phyloP scores from a whole-genome alignment of 2,113 vertebrate species.

The Kryptolebias marmoratus region DNA sequence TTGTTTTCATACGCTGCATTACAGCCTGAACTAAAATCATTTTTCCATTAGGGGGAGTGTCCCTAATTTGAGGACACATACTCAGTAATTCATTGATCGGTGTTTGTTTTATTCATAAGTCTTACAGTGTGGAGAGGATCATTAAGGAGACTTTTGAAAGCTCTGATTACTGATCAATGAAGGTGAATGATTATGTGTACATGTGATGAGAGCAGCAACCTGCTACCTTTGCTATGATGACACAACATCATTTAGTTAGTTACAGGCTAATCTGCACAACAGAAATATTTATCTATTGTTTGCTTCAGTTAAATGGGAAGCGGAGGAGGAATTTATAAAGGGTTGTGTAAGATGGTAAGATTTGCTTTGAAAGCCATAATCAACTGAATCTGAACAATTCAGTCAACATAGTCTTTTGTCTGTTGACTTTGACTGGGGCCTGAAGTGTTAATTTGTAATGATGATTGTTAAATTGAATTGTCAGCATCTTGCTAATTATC shows the following conservation, averaged over 20 bases:
- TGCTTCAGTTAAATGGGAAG: background rate
- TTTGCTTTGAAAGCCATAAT: background rate
- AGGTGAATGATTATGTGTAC: conserved; percentile 67
- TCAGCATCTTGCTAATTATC: conserved; percentile 54
- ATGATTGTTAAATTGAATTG: conserved; percentile 33
- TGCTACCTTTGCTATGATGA: conserved; percentile 32
- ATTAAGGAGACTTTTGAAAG: conserved; percentile 65
- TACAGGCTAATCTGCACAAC: background rate
- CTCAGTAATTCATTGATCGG: conserved; percentile 76
- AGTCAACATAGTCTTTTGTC: background rate
- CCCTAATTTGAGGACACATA: conserved; percentile 67
- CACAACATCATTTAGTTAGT: conserved; percentile 23
- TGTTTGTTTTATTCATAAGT: conserved; percentile 77
- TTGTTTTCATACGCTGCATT: conserved; percentile 51
- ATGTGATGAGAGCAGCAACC: conserved; percentile 56
- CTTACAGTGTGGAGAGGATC: conserved; percentile 56
- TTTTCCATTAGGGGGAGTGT: conserved; percentile 66
- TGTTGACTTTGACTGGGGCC: background rate
- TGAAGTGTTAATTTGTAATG: conserved; percentile 25
- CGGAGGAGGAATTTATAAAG: background rate
- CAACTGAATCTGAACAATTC: background rate
- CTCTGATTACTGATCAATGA: conserved; percentile 59
- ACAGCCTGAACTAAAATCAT: conserved; percentile 56
- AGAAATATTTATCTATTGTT: background rate
- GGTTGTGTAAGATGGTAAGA: background rate